These are phyloP conservation scores for Cyanoliseus patagonus DNA, from an alignment of 2,113 vertebrate species.

Conservation along the genomic window DNA sequence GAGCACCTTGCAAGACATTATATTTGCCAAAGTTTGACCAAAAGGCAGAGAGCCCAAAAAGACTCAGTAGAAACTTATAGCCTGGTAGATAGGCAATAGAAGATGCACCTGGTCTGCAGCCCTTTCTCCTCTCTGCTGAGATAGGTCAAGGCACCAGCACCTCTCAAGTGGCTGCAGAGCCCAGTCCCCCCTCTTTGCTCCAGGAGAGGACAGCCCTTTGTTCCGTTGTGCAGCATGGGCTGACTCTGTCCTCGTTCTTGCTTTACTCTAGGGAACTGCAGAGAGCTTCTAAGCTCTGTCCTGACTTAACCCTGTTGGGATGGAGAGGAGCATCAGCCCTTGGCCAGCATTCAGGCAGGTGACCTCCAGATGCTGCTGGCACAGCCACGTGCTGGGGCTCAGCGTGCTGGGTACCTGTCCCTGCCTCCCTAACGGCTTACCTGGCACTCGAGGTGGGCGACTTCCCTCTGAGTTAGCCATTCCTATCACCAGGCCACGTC, in stretches of 20 bases:
- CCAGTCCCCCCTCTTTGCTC: background rate
- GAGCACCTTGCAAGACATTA: background rate
- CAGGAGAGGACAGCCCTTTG: background rate
- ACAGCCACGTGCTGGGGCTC: background rate
- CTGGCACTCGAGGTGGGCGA: background rate
- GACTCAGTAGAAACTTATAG: background rate
- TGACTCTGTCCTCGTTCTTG: background rate
- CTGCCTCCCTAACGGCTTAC: background rate
- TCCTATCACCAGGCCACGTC: background rate
- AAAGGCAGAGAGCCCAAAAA: background rate
- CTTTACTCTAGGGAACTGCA: background rate
- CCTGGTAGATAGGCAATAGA: background rate
- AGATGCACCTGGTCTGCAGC: background rate
- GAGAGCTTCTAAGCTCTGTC: background rate
- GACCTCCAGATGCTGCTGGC: background rate
- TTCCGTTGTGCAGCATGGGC: accelerated
- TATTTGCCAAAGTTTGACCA: background rate
- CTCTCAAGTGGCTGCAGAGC: background rate
- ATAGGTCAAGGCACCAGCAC: background rate
- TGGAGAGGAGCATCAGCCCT: background rate
- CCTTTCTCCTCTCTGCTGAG: background rate
- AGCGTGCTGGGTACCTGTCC: background rate
- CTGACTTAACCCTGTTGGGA: background rate
- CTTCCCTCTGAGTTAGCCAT: background rate
- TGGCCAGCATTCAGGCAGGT: background rate